A percentile compares a stretch with the other conserved stretches of the same genome.
Conservation (phyloP, 2,797 vertebrate species). For the Capromys pilorides region DNA sequence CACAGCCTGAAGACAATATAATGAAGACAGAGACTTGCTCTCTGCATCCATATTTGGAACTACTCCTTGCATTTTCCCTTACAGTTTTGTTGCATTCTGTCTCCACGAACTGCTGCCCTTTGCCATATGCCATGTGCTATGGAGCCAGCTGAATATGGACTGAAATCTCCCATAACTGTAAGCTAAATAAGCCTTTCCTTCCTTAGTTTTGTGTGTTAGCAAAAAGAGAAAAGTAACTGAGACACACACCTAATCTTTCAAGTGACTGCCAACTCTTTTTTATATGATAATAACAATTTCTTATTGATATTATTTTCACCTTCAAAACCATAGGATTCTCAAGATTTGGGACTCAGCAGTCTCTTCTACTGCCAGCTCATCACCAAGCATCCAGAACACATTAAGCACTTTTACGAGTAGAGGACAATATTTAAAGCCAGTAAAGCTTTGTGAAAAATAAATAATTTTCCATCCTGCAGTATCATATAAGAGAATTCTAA, state of each 20-base stretch:
- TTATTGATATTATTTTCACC: background rate
- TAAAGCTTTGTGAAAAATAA: background rate
- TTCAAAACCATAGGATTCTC: background rate
- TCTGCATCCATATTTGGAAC: no score
- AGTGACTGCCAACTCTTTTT: background rate
- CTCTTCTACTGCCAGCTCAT: background rate
- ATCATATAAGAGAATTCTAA: conserved; percentile 6
- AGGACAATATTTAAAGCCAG: background rate
- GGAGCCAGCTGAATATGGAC: no score
- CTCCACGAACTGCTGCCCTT: no score
- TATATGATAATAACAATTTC: conserved; percentile 1
- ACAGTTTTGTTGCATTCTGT: no score
- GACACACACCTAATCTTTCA: background rate
- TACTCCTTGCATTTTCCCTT: no score
- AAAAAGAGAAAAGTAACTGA: no score
- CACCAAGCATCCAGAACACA: background rate
- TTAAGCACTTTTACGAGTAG: background rate
- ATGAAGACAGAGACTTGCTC: no score
- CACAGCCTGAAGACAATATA: no score
- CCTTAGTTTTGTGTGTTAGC: no score
- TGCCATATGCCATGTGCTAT: no score
- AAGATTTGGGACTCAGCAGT: background rate
- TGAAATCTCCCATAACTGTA: no score
- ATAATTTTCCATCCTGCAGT: background rate
- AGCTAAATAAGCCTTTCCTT: no score